A percentile compares a stretch with the other conserved stretches of the same genome.
These are phyloP conservation scores for Cyclargus thomasi DNA, from an alignment of 1,140 invertebrate species.

Conservation along the genomic window DNA sequence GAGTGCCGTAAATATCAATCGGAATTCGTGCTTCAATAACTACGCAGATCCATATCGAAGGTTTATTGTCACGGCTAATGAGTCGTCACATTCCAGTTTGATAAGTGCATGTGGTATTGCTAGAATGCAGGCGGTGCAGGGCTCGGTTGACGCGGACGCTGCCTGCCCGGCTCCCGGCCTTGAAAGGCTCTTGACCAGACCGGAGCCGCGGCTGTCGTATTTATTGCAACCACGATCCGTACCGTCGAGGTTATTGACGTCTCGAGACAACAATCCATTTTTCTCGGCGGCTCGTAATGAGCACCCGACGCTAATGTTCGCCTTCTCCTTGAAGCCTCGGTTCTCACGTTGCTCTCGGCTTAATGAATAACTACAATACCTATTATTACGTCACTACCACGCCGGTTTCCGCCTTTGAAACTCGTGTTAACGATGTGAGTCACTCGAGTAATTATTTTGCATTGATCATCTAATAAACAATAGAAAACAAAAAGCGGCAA, in stretches of 20 bases:
- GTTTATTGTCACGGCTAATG: background rate
- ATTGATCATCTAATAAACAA: constrained; percentile 21
- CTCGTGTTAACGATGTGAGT: constrained; percentile 65
- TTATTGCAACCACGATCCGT: constrained; percentile 73
- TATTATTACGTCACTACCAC: constrained; percentile 70
- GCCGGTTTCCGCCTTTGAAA: constrained; percentile 67
- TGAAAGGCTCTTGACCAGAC: constrained; percentile 74
- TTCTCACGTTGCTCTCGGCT: constrained; percentile 67
- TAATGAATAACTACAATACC: constrained; percentile 68
- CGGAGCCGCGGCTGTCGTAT: constrained; percentile 67
- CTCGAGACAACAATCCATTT: constrained; percentile 50
- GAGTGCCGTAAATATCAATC: background rate
- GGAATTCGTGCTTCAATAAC: background rate
- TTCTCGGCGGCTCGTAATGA: constrained; percentile 50
- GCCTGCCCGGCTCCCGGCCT: constrained; percentile 69
- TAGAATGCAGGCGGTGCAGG: constrained; percentile 56
- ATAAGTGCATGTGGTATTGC: constrained; percentile 30
- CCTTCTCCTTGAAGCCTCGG: constrained; percentile 59
- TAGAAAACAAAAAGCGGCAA: background rate
- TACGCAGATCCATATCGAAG: background rate
- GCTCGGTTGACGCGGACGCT: constrained; percentile 57
- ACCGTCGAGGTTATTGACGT: constrained; percentile 72
- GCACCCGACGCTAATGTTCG: constrained; percentile 44
- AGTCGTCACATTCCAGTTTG: background rate
- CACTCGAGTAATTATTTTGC: constrained; percentile 37